A percentile compares a stretch with the other conserved stretches of the same genome.
These are phyloP conservation scores for Intellagama lesueurii DNA, from an alignment of 2,797 vertebrate genomes.

Conservation along the genomic window DNA sequence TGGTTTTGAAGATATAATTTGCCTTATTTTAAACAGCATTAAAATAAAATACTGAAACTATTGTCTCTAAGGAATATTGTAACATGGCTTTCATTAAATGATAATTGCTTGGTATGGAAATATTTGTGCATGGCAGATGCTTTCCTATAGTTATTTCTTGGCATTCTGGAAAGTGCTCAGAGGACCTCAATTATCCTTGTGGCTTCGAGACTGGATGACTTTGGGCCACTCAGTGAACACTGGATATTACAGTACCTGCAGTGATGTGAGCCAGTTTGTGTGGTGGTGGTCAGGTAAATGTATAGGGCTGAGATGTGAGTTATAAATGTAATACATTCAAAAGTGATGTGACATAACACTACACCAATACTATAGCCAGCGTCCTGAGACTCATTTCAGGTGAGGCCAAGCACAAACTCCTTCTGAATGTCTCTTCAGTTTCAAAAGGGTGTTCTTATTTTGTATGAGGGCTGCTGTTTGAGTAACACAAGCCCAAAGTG, in stretches of 20 bases:
- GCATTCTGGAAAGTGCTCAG: conserved; percentile 1
- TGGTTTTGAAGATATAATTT: not conserved
- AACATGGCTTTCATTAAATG: not conserved
- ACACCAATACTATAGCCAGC: not conserved
- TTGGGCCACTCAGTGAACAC: not conserved
- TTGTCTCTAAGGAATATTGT: not conserved
- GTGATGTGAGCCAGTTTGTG: not conserved
- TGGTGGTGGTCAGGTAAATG: not conserved
- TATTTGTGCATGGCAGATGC: not conserved
- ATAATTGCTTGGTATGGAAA: not conserved
- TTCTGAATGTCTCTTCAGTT: not conserved
- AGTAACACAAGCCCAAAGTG: not conserved
- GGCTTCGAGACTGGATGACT: not conserved
- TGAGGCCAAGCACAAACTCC: not conserved
- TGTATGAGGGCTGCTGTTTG: not conserved
- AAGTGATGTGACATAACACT: not conserved
- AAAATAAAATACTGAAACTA: not conserved
- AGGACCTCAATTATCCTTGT: not conserved
- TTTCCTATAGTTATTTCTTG: conserved; percentile 1
- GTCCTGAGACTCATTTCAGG: not conserved
- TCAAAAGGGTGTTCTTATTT: not conserved
- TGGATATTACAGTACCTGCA: not conserved
- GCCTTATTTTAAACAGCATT: not conserved
- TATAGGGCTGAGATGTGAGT: not conserved
- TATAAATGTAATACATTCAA: not conserved